phyloP scores from a whole-genome alignment of 64 coral and sea anemone genomes.

The Stichodactyla mertensii region DNA sequence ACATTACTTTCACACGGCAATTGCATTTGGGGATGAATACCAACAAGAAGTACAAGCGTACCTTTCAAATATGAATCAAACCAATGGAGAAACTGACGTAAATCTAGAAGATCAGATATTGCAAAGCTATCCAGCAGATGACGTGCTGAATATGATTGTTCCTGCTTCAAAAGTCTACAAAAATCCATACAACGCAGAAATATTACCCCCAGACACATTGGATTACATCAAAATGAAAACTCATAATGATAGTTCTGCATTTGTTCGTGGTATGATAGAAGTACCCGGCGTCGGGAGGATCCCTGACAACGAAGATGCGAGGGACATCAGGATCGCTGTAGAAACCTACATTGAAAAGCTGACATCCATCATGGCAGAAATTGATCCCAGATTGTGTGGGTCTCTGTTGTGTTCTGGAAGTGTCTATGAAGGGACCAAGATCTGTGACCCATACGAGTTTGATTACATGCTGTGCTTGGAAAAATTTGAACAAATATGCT shows the following conservation, averaged over 20 bases:
- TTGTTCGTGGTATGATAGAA: constrained; percentile 13
- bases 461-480: constrained; percentile 45
- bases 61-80: neutral
- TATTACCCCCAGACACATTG: neutral
- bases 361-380: constrained; percentile 22
- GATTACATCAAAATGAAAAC: constrained; percentile 20
- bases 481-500: constrained; percentile 8
- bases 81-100: neutral
- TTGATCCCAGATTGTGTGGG: constrained; percentile 27
- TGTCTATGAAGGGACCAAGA: constrained; percentile 39
- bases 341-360: constrained; percentile 20
- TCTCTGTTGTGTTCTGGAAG: constrained; percentile 28
- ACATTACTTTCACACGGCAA: constrained; percentile 35
- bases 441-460: constrained; percentile 47
- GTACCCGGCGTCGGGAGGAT: constrained; percentile 30
- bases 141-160: constrained; percentile 16
- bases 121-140: constrained; percentile 35
- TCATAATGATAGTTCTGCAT: constrained; percentile 1
- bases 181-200: neutral
- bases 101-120: constrained; percentile 1
- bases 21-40: constrained; percentile 28
- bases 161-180: constrained; percentile 12
- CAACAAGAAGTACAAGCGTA: neutral
- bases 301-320: neutral
- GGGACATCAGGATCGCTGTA: neutral